Percentiles rank a stretch among this genome's conserved stretches.
Conservation (phyloP, 2,113 vertebrate genomes). For the Centropristis striata region DNA sequence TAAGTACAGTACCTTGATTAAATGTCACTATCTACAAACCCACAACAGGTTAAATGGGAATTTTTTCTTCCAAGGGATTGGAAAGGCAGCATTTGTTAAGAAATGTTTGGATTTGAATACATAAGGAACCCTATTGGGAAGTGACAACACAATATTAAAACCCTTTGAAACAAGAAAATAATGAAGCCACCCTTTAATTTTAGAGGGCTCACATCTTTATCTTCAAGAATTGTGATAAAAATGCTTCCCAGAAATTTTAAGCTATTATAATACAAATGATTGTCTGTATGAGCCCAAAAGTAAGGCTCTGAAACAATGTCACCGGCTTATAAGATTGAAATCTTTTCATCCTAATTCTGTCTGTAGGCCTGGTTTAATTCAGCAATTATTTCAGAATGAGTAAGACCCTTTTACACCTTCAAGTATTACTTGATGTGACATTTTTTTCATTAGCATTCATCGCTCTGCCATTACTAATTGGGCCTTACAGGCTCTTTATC, state of each 20-base stretch:
- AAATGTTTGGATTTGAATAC: too few species aligned
- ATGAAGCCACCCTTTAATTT: too few species aligned
- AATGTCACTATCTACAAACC: too few species aligned
- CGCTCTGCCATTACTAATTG: conserved; percentile 33
- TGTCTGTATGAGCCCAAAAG: not conserved
- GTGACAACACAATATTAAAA: too few species aligned
- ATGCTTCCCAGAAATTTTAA: not conserved
- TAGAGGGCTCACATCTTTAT: too few species aligned
- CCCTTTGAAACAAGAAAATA: too few species aligned
- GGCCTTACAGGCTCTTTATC: conserved; percentile 38
- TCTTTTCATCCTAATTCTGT: conserved; percentile 18
- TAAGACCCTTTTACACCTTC: conserved; percentile 1
- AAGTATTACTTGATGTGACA: conserved; percentile 12
- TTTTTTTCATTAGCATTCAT: conserved; percentile 29
- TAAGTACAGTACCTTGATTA: too few species aligned
- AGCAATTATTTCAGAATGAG: conserved; percentile 36
- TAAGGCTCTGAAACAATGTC: not conserved
- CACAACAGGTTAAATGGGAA: too few species aligned
- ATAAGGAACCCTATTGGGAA: too few species aligned
- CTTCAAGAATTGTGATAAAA: not conserved
- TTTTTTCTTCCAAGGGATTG: too few species aligned
- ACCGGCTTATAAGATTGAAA: not conserved
- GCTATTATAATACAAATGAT: not conserved
- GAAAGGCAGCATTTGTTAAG: too few species aligned
- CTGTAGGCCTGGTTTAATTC: not conserved